A percentile compares a stretch with the other conserved stretches of the same genome.
Evolutionary conservation across 2,888 invertebrate genomes (phyloP).

Genomic region (Andrena bicolor): DNA sequence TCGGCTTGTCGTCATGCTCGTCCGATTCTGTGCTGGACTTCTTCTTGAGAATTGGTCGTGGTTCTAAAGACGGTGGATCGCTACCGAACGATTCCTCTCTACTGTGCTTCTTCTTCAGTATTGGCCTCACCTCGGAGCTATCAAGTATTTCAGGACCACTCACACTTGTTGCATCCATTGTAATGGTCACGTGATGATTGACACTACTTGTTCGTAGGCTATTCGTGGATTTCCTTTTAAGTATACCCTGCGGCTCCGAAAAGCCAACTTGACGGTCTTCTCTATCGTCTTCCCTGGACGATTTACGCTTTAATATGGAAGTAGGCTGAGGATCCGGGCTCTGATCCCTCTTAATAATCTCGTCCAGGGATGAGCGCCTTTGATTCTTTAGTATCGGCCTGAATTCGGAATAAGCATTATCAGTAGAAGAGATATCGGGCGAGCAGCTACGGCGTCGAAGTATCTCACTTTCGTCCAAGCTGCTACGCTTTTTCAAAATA

Average conservation of each 20-base stretch:
- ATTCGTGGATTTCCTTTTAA: constrained; percentile 92
- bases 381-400: constrained; percentile 89
- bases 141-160: constrained; percentile 68
- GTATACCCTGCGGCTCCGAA: constrained; percentile 91
- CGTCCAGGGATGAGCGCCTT: constrained; percentile 90
- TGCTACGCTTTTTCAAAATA: constrained; percentile 93
- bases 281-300: constrained; percentile 88
- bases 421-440: constrained; percentile 89
- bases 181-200: constrained; percentile 89
- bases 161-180: constrained; percentile 89
- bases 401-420: constrained; percentile 87
- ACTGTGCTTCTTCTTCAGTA: constrained; percentile 93
- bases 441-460: constrained; percentile 89
- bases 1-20: constrained; percentile 90
- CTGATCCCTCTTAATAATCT: constrained; percentile 87
- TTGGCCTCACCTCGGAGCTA: constrained; percentile 90
- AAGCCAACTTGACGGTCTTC: constrained; percentile 88
- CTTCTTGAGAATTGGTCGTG: constrained; percentile 93
- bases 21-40: constrained; percentile 92
- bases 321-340: constrained; percentile 89
- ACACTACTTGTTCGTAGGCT: constrained; percentile 87
- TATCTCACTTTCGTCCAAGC: constrained; percentile 92
- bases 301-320: constrained; percentile 90
- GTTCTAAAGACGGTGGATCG: constrained; percentile 80
- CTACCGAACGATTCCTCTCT: constrained; percentile 87